A percentile compares a stretch with the other conserved stretches of the same genome.
Conservation (phyloP, 1,140 invertebrate species). For the Ips nitidus region DNA sequence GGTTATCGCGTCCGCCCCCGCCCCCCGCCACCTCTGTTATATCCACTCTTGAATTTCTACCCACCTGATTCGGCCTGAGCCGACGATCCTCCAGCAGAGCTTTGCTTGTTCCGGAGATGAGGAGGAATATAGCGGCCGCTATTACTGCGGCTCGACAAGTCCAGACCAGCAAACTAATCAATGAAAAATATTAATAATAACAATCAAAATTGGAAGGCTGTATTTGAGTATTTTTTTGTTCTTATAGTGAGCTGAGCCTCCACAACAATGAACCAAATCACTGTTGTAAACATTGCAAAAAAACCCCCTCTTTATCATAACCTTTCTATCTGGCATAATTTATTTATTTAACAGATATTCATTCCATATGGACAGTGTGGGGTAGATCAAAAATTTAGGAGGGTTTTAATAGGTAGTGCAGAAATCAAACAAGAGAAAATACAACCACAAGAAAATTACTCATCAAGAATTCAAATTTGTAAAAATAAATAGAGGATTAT, state of each 20-base stretch:
- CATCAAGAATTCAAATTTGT: no score
- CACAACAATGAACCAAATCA: no score
- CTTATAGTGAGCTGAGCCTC: no score
- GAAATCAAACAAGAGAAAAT: neutral
- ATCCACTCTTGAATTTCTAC: conserved; percentile 46
- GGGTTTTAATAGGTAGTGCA: no score
- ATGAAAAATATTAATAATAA: conserved; percentile 48
- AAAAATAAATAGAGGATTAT: no score
- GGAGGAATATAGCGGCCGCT: conserved; percentile 85
- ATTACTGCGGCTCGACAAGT: conserved; percentile 85
- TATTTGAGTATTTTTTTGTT: no score
- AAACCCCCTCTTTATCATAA: no score
- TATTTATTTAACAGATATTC: no score
- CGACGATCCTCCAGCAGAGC: neutral
- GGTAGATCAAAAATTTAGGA: no score
- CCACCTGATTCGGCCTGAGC: conserved; percentile 10
- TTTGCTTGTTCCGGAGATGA: conserved; percentile 74
- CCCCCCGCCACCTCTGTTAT: conserved; percentile 47
- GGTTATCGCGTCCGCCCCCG: conserved; percentile 28
- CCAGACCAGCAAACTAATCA: conserved; percentile 95
- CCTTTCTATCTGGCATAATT: no score
- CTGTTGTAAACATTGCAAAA: no score
- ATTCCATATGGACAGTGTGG: no score
- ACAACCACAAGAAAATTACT: conserved; percentile 8
- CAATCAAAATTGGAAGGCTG: neutral